Evolutionary conservation across 1,140 invertebrate species (phyloP).

Genomic region (Brachionus angularis): DNA sequence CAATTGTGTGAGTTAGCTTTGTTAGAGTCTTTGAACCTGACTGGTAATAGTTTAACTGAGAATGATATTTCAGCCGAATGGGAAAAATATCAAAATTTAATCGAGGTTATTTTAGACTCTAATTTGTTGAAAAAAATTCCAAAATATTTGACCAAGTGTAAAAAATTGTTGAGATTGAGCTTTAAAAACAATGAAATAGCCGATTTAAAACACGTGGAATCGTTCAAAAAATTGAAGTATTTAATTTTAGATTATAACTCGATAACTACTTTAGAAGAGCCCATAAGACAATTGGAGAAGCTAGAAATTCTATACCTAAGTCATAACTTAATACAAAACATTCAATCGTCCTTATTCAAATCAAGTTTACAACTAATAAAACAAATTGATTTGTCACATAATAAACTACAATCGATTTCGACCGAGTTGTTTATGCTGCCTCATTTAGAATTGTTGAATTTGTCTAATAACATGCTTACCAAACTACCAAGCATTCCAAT

Average conservation of each 20-base stretch:
- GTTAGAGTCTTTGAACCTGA: constrained; percentile 12
- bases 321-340: constrained; percentile 16
- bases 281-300: not conserved
- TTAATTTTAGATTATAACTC: constrained; percentile 20
- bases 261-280: constrained; percentile 1
- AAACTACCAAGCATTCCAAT: constrained; percentile 14
- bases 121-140: constrained; percentile 20
- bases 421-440: constrained; percentile 38
- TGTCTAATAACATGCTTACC: not conserved
- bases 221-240: constrained; percentile 22
- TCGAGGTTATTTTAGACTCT: constrained; percentile 10
- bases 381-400: constrained; percentile 23
- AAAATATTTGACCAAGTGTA: constrained; percentile 7
- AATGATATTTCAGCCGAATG: constrained; percentile 16
- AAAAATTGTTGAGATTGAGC: not conserved
- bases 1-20: constrained; percentile 26
- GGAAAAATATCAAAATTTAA: constrained; percentile 24
- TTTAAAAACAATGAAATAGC: constrained; percentile 5
- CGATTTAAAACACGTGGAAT: constrained; percentile 35
- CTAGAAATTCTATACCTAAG: constrained; percentile 15
- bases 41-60: constrained; percentile 19
- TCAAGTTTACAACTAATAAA: constrained; percentile 14
- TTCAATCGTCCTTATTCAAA: constrained; percentile 18
- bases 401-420: constrained; percentile 1
- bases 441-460: constrained; percentile 15